Evolutionary conservation across 2,113 vertebrate genomes (phyloP), one percentile per base, ranked within the genome.

Genomic region (Theristicus caerulescens): DNA sequence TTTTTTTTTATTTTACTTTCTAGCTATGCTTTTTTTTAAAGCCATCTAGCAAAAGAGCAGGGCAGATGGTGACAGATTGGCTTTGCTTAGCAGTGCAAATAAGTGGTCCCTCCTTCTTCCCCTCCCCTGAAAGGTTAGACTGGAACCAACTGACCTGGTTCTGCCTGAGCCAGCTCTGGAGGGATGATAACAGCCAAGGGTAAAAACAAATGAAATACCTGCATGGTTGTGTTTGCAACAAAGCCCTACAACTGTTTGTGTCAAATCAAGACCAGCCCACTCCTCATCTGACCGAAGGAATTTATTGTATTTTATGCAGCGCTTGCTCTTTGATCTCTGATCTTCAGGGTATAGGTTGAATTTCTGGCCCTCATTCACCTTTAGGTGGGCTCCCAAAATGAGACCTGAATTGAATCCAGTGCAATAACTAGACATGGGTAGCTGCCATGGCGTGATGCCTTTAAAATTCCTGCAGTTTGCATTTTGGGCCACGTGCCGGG

Each of bases 121-220:
- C 93, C 70, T 95, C 58, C 83, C 82, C 57, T 65, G 71, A 91
- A 87, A 85, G 74, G 55, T 85, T 77, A 93, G 84, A 94, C 96
- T 97, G 97, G 97, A 97, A 96, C 59, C 78, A 80, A 96, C 96
- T 94, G 96, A 94, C 94, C 79, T 91, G 89, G 47, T 93, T 93
- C 96, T 96, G 97, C 87, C 71, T 86, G 31, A 97, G 93, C 96
- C 94, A 97, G 96, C 89, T 96, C 54, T 2, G 3, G 19, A 82
- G 59, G n/a, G 84, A 71, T 90, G 93, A 91, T 96, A 96, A 96
- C 89, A 90, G 57, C 47, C 81, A 83, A 91, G 87, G 89, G 87
- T 96, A 74, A 96, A 91, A 96, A 61, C 91, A 95, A 93, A 86
- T 93, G 2, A 96, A 97, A 97, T 93, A 73, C 62, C 84, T 94